Evolutionary conservation across 2,113 vertebrate species (phyloP).

Genomic region (Brachypteracias leptosomus): DNA sequence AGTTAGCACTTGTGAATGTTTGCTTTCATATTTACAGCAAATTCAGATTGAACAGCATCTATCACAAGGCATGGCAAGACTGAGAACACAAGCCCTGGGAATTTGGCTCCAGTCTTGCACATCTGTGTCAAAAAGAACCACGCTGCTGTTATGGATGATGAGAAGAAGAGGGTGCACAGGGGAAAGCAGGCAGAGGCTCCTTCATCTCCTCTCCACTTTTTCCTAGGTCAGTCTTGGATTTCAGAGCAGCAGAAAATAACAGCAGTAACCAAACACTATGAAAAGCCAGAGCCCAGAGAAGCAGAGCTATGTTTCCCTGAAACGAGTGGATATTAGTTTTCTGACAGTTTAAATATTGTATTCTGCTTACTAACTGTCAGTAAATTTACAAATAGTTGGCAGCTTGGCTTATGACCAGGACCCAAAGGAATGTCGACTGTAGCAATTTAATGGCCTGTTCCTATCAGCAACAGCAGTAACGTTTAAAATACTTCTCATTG

Average conservation of each 20-base stretch:
- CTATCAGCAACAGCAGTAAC: slow-evolving; percentile 45
- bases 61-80: background rate
- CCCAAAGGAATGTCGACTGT: slow-evolving; percentile 50
- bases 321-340: slow-evolving; percentile 24
- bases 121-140: background rate
- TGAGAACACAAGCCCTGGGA: background rate
- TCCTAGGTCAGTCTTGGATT: background rate
- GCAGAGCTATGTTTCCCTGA: background rate
- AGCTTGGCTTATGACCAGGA: slow-evolving; percentile 60
- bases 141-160: background rate
- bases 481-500: slow-evolving; percentile 43
- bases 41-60: background rate
- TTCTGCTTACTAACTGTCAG: slow-evolving; percentile 52
- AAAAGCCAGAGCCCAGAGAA: slow-evolving; percentile 22
- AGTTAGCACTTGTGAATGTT: background rate
- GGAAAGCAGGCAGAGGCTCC: background rate
- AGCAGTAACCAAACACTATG: background rate
- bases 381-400: slow-evolving; percentile 65
- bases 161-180: background rate
- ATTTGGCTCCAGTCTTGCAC: background rate
- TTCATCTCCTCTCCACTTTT: background rate
- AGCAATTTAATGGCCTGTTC: slow-evolving; percentile 49
- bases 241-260: background rate
- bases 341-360: slow-evolving; percentile 60
- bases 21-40: background rate